A percentile compares a stretch with the other conserved stretches of the same genome.
phyloP scores from a whole-genome alignment of 2,888 invertebrate genomes.

The Meghimatium bilineatum region DNA sequence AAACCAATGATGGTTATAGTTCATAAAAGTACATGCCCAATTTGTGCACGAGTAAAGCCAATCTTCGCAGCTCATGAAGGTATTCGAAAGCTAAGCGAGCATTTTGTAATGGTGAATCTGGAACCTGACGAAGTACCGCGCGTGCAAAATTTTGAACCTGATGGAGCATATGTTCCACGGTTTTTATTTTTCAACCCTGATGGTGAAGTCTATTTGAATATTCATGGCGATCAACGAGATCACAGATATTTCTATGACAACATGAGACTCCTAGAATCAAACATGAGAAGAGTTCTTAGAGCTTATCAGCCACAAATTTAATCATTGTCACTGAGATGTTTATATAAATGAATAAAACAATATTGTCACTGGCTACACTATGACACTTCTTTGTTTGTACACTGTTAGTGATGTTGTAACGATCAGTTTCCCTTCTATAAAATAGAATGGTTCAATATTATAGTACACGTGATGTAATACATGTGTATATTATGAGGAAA shows the following conservation, averaged over 20 bases:
- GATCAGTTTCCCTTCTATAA: no score
- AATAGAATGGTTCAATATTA: no score
- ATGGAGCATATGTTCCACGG: conserved; percentile 28
- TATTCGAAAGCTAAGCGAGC: neutral
- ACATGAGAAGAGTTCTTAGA: conserved; percentile 12
- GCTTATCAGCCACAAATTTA: neutral
- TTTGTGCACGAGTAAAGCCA: conserved; percentile 11
- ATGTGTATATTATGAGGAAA: no score
- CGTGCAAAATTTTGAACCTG: conserved; percentile 1
- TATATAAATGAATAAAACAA: no score
- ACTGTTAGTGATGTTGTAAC: no score
- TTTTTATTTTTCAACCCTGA: conserved; percentile 22
- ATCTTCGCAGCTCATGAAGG: neutral
- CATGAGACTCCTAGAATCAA: neutral
- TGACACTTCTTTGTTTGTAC: no score
- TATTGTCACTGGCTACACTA: no score
- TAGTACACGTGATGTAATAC: no score
- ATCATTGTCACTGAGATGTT: neutral
- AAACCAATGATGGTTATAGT: conserved; percentile 35
- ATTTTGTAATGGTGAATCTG: conserved; percentile 41
- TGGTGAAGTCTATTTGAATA: neutral
- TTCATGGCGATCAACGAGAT: neutral
- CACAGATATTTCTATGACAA: conserved; percentile 14
- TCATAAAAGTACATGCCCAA: conserved; percentile 16
- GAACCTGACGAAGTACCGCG: conserved; percentile 17